Conservation (phyloP, 2,113 vertebrate genomes). For the Macroglossus sobrinus region DNA sequence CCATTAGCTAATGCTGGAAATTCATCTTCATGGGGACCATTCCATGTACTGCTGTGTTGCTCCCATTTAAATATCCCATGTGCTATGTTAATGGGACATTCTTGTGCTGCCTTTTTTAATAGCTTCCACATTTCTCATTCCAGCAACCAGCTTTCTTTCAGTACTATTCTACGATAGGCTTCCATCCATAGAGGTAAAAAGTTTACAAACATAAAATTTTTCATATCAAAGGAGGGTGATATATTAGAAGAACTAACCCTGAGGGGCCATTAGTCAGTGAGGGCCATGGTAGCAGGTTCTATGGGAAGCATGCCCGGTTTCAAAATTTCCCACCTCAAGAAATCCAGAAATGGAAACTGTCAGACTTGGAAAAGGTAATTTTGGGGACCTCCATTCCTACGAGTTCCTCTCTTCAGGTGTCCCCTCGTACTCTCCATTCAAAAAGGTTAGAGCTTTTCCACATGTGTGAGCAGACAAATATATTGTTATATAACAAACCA, state of each 20-base stretch:
- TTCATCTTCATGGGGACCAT: neutral
- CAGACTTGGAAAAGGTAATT: neutral
- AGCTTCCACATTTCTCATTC: neutral
- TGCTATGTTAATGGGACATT: neutral
- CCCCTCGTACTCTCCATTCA: neutral
- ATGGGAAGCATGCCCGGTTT: neutral
- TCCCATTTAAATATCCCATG: neutral
- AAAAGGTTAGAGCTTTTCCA: neutral
- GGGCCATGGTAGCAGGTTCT: neutral
- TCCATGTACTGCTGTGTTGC: neutral
- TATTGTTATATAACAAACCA: neutral
- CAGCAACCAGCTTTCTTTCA: neutral
- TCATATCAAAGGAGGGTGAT: neutral
- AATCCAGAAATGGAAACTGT: neutral
- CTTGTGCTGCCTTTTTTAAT: neutral
- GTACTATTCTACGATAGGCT: neutral
- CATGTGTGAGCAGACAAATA: neutral
- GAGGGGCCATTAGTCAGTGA: neutral
- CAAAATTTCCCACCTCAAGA: neutral
- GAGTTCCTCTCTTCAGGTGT: neutral
- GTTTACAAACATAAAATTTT: neutral
- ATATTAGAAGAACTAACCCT: neutral
- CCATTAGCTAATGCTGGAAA: neutral
- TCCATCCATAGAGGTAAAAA: neutral
- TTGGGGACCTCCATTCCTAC: neutral